Evolutionary conservation across 92 coral and sea anemone species (phyloP).

Genomic region (Epizoanthus scotinus): DNA sequence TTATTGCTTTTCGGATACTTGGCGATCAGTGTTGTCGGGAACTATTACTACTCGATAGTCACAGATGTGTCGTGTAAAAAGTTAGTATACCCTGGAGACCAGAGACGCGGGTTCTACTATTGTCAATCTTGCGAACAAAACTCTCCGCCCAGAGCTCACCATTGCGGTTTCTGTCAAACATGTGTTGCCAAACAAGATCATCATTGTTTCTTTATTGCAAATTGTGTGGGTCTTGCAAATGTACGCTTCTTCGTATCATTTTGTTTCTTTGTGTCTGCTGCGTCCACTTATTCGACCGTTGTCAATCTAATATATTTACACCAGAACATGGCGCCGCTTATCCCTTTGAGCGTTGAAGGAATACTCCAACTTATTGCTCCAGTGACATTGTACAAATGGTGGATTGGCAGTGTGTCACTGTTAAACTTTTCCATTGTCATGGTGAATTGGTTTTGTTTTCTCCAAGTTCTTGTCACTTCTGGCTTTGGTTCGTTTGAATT

Average conservation of each 20-base stretch:
- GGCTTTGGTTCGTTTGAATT: slow-evolving; percentile 70
- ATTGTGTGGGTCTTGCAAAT: slow-evolving; percentile 79
- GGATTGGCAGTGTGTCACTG: slow-evolving; percentile 67
- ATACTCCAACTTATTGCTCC: slow-evolving; percentile 62
- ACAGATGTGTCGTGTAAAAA: slow-evolving; percentile 69
- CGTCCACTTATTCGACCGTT: slow-evolving; percentile 53
- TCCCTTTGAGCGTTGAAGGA: slow-evolving; percentile 76
- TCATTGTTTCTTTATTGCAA: slow-evolving; percentile 77
- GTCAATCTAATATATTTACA: slow-evolving; percentile 70
- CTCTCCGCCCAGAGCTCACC: slow-evolving; percentile 89
- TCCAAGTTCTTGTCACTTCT: slow-evolving; percentile 61
- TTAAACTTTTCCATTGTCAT: slow-evolving; percentile 60
- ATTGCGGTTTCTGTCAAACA: slow-evolving; percentile 68
- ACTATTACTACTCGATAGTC: slow-evolving; percentile 59
- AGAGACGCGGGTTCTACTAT: slow-evolving; percentile 61
- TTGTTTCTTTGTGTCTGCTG: slow-evolving; percentile 56
- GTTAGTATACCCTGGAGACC: slow-evolving; percentile 44
- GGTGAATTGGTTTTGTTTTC: slow-evolving; percentile 75
- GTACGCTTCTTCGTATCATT: slow-evolving; percentile 66
- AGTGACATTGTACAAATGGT: slow-evolving; percentile 74
- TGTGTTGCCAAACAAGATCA: slow-evolving; percentile 82
- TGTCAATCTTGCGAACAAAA: slow-evolving; percentile 85
- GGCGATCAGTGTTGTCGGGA: slow-evolving; percentile 57
- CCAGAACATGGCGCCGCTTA: slow-evolving; percentile 53
- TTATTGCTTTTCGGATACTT: slow-evolving; percentile 48